phyloP scores from a whole-genome alignment of 2,113 vertebrate species.

The Prionailurus bengalensis region DNA sequence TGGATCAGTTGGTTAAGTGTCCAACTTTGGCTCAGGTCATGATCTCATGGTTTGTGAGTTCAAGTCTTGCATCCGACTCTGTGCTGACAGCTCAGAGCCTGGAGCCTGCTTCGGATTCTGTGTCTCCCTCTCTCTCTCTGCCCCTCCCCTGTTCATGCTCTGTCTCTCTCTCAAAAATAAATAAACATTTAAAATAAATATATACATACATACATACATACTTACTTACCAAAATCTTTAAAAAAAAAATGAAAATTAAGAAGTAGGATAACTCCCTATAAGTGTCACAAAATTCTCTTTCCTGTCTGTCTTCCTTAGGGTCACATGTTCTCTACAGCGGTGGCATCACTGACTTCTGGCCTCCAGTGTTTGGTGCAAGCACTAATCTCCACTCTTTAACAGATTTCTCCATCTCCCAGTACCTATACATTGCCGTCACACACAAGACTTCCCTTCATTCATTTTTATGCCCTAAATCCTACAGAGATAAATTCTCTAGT shows the following conservation, averaged over 20 bases:
- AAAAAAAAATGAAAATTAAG: constrained; percentile 42
- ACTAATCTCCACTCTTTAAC: neutral
- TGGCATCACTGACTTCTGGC: neutral
- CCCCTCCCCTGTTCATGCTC: too few relatives aligned
- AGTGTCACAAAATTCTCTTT: neutral
- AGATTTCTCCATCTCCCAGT: neutral
- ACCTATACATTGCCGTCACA: neutral
- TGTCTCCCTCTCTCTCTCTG: too few relatives aligned
- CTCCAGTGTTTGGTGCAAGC: neutral
- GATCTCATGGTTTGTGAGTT: too few relatives aligned
- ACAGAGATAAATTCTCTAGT: neutral
- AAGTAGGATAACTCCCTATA: neutral
- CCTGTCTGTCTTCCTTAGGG: neutral
- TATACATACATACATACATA: too few relatives aligned
- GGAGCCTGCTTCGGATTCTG: too few relatives aligned
- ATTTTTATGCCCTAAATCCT: neutral
- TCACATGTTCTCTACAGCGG: neutral
- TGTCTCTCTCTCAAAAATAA: too few relatives aligned
- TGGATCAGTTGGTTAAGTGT: too few relatives aligned
- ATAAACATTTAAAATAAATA: too few relatives aligned
- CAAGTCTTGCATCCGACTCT: too few relatives aligned
- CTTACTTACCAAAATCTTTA: too few relatives aligned
- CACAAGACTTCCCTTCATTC: neutral
- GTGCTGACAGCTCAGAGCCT: too few relatives aligned
- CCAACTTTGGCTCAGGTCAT: too few relatives aligned